Base-by-base conservation (phyloP, 2,113 vertebrate genomes). In the Amia ocellicauda region DNA sequence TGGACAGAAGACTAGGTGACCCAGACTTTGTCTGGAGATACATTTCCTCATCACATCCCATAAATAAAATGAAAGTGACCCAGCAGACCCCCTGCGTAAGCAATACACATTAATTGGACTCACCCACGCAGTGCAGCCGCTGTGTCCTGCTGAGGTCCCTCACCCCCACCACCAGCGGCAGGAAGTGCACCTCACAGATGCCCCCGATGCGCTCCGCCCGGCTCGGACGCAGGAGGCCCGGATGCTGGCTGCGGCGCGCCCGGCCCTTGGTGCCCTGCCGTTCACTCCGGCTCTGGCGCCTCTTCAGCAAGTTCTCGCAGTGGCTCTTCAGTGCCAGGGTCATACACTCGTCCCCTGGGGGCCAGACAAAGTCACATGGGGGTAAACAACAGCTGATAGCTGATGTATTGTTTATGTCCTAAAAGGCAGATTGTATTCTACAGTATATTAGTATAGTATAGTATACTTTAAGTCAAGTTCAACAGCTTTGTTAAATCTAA, bases 291-390 rank as follows among this genome's bases (percentile, higher is more conserved):
- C 78, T 65, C 40, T 81, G 83, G 1, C 78, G 67, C 1, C 80
- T 83, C 74, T 89, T 91, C 69, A 91, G 73, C 70, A 89, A 86
- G 77, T 91, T 91, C 78, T 88, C 86, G 45, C 89, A 91, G 2
- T 81, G 89, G 47, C 86, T 83, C 66, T 90, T 91, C 36, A 87
- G 55, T 2, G 85, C 87, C 62, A 87, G 73, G 7, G 85, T 89
- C 74, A 91, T 55, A 70, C 89, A 91, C 71, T 89, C 88, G 13
- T 89, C 85, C 42, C 83, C 85, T 89, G 63, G 24, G 63, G 51
- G 59, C 4, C 14, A 24, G 5, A 7, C 17, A n/a, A 16, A 7
- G 8, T 8, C 53, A 64, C 54, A 63, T 13, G n/a, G n/a, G n/a
- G n/a, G n/a, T n/a, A n/a, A n/a, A n/a, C n/a, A n/a, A n/a, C n/a